Evolutionary conservation across 2,888 invertebrate species (phyloP).

Genomic region (Phortica magna): DNA sequence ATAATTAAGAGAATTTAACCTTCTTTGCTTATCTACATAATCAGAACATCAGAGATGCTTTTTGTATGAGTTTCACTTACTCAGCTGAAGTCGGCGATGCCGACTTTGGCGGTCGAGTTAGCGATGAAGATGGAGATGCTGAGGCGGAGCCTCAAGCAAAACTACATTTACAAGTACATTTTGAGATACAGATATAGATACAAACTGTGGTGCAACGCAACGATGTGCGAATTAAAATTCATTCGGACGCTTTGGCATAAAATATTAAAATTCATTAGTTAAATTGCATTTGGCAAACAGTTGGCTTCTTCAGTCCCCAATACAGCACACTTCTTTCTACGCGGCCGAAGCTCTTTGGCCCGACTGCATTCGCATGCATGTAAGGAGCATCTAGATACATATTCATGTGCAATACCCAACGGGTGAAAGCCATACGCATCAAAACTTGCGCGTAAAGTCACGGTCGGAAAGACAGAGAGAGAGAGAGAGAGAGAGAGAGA

Average conservation of each 20-base stretch:
- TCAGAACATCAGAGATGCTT: slow-evolving; percentile 48
- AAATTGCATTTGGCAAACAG: slow-evolving; percentile 71
- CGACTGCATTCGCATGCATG: background rate
- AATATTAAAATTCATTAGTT: slow-evolving; percentile 74
- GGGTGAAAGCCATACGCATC: background rate
- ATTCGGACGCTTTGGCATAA: slow-evolving; percentile 69
- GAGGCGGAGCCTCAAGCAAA: background rate
- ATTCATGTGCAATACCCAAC: background rate
- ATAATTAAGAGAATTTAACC: slow-evolving; percentile 69
- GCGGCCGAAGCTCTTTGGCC: background rate
- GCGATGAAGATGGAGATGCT: slow-evolving; percentile 39
- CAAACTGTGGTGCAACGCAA: slow-evolving; percentile 51
- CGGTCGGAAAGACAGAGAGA: too few relatives aligned
- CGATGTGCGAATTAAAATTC: slow-evolving; percentile 73
- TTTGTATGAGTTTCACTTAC: background rate
- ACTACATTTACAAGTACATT: background rate
- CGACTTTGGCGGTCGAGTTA: slow-evolving; percentile 29
- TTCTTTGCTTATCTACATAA: slow-evolving; percentile 67
- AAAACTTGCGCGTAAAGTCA: too few relatives aligned
- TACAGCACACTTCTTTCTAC: background rate
- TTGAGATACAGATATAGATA: background rate
- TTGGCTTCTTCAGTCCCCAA: slow-evolving; percentile 49
- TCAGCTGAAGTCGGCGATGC: background rate
- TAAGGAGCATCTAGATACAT: too few relatives aligned
- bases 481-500: too few relatives aligned